Conservation (phyloP, 2,113 vertebrate species). For the Gavialis gangeticus region DNA sequence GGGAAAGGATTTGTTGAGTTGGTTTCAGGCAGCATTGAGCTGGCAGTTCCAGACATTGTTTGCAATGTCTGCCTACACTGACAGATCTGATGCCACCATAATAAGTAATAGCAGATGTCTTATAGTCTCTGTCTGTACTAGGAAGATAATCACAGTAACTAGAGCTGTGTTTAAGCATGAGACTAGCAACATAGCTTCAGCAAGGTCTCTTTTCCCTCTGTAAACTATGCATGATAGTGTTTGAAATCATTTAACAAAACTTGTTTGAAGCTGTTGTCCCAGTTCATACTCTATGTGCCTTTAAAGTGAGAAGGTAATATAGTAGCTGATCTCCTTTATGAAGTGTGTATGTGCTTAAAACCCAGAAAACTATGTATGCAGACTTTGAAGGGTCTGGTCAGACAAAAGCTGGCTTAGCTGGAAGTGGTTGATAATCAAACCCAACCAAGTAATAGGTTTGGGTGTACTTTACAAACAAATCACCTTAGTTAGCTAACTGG, state of each 20-base stretch:
- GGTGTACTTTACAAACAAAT: neutral
- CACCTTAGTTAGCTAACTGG: neutral
- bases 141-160: neutral
- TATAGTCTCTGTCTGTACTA: neutral
- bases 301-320: neutral
- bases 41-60: neutral
- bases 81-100: neutral
- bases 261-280: neutral
- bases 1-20: neutral
- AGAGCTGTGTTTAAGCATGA: neutral
- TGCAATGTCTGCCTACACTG: neutral
- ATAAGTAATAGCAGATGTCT: neutral
- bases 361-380: neutral
- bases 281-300: neutral
- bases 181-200: neutral
- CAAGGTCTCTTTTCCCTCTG: neutral
- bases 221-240: neutral
- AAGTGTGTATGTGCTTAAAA: neutral
- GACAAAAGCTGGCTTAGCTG: neutral
- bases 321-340: neutral
- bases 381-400: neutral
- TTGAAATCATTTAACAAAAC: rapidly evolving
- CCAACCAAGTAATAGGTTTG: rapidly evolving
- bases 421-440: neutral
- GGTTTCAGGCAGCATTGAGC: neutral